Evolutionary conservation across 2,797 vertebrate genomes (phyloP).

Genomic region (Muraenolepis orangiensis): DNA sequence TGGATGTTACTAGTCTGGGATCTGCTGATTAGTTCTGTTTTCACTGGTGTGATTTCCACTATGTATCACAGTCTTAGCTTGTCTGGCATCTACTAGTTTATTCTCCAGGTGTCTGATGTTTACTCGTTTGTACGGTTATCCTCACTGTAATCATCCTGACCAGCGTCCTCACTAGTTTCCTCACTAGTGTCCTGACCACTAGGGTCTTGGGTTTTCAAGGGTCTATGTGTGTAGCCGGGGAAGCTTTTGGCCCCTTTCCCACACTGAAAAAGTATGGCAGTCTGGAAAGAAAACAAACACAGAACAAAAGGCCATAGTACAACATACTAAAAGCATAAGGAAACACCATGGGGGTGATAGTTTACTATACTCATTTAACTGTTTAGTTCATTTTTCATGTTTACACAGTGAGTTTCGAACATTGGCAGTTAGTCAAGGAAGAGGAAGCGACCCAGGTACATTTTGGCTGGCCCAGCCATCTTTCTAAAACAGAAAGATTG

Average conservation of each 20-base stretch:
- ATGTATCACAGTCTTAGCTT: too few species aligned
- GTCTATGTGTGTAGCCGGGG: conserved; percentile 23
- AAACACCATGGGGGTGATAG: background rate
- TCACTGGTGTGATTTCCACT: too few species aligned
- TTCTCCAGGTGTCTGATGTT: background rate
- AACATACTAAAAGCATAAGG: background rate
- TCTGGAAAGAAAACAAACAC: conserved; percentile 23
- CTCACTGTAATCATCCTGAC: too few species aligned
- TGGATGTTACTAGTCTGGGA: too few species aligned
- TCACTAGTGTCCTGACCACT: too few species aligned
- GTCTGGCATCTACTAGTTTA: background rate
- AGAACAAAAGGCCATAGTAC: too few species aligned
- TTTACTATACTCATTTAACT: background rate
- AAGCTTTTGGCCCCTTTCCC: conserved; percentile 29
- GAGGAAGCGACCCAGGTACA: conserved; percentile 59
- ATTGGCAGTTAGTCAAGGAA: background rate
- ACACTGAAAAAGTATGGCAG: conserved; percentile 25
- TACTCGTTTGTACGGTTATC: too few species aligned
- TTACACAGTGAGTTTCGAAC: background rate
- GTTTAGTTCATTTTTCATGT: background rate
- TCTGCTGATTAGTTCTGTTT: too few species aligned
- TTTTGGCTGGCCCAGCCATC: conserved; percentile 20
- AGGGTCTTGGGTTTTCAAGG: background rate
- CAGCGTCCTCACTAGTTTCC: too few species aligned
- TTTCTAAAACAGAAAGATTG: conserved; percentile 39